Base-by-base conservation (phyloP, 92 coral and sea anemone genomes). In the Umimayanthus chanpuru region DNA sequence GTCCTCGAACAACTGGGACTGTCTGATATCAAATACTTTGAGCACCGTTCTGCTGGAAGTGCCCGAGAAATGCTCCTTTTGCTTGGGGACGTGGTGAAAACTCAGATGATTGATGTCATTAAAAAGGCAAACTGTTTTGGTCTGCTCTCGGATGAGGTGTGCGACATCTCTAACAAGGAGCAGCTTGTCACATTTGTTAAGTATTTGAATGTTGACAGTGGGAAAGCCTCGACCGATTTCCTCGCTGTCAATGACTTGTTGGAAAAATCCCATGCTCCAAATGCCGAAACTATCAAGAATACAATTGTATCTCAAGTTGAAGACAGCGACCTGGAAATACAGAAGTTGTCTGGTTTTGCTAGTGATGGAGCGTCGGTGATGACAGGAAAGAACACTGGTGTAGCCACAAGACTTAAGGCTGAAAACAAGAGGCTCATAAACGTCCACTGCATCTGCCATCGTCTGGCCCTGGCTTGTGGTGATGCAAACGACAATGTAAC, bases 31-130 rank as follows among this genome's bases (percentile, higher is more conserved):
- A 88, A 82, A 80, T 94, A 70, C 66, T 94, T 94, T 58, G 80
- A 92, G 55, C 94, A 93, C 83, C 87, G 90, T 39, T 93, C 94
- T 68, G 88, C 80, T 30, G 91, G 96, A 21, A 68, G 91, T 77
- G 78, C 84, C n/a, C 78, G 91, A 88, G 93, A 91, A 81, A 93
- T 93, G 92, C 86, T 91, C 30, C 81, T 94, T 6, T 90, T 92
- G 4, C 77, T 94, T 20, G 90, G 93, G 3, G 77, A 80, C 26
- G 90, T 86, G 20, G 53, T 91, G 36, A 87, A 92, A 81, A 88
- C 18, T 18, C 89, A 90, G 56, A 23, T 86, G 18, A 71, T 80
- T 18, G 73, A 79, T 10, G 83, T 89, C 26, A 61, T 83, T 15
- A 49, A 76, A 47, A 73, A 68, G 58, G 93, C 88, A 16, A 94